Evolutionary conservation across 1,140 invertebrate species (phyloP).

Genomic region (Drosophila busckii): DNA sequence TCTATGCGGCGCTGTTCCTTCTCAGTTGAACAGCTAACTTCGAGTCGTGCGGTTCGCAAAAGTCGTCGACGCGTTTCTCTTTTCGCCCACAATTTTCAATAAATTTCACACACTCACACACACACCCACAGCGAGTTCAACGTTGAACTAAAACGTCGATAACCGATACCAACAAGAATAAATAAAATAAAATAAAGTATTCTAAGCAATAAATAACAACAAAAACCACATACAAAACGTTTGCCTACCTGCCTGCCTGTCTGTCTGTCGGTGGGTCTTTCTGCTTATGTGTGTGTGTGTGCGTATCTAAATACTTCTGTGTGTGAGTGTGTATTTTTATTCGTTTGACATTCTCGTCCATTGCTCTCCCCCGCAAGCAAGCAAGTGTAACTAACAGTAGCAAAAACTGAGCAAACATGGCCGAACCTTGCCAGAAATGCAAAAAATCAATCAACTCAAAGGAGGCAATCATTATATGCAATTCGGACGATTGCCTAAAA

Average conservation of each 20-base stretch:
- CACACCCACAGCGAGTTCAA: neutral
- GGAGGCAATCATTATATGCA: slow-evolving; percentile 70
- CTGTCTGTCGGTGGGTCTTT: slow-evolving; percentile 16
- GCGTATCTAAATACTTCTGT: slow-evolving; percentile 4
- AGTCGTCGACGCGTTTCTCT: slow-evolving; percentile 52
- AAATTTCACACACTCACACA: slow-evolving; percentile 51
- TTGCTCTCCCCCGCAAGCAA: slow-evolving; percentile 22
- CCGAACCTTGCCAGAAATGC: slow-evolving; percentile 74
- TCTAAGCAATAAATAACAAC: slow-evolving; percentile 2
- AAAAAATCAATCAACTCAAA: slow-evolving; percentile 75
- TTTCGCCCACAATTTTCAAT: slow-evolving; percentile 54
- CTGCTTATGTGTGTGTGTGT: slow-evolving; percentile 34
- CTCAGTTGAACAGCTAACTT: slow-evolving; percentile 75
- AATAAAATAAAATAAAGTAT: slow-evolving; percentile 12
- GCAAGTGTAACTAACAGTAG: neutral
- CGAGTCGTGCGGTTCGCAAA: slow-evolving; percentile 69
- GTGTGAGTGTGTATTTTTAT: slow-evolving; percentile 11
- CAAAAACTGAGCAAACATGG: slow-evolving; percentile 26
- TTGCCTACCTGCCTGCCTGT: slow-evolving; percentile 19
- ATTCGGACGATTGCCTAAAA: slow-evolving; percentile 69
- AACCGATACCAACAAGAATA: neutral
- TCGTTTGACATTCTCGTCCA: slow-evolving; percentile 31
- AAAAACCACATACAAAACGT: too few relatives aligned
- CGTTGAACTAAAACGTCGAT: slow-evolving; percentile 4
- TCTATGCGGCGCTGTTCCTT: slow-evolving; percentile 2